A percentile compares a stretch with the other conserved stretches of the same genome.
phyloP scores from a whole-genome alignment of 2,113 vertebrate species.

The Gorsachius goisagi region DNA sequence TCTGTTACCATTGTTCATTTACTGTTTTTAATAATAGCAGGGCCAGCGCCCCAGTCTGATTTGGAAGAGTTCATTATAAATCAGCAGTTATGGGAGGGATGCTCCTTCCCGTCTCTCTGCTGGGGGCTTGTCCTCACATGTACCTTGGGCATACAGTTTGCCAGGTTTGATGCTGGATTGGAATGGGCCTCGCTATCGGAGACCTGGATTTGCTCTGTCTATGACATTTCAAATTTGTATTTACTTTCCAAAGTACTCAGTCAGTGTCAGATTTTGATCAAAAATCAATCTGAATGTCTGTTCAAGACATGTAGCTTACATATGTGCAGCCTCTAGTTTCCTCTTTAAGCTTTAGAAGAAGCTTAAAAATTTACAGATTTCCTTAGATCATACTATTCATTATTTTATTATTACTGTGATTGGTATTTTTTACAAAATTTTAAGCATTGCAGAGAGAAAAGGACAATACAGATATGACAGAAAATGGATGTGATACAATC shows the following conservation, averaged over 20 bases:
- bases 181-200: accelerated
- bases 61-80: not conserved
- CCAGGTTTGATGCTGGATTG: not conserved
- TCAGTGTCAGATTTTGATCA: not conserved
- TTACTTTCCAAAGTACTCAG: not conserved
- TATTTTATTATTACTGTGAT: not conserved
- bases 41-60: not conserved
- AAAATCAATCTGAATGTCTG: not conserved
- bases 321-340: not conserved
- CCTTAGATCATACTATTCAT: not conserved
- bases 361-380: not conserved
- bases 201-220: not conserved
- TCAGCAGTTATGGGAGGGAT: not conserved
- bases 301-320: not conserved
- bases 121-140: not conserved
- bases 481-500: not conserved
- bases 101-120: not conserved
- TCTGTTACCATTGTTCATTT: not conserved
- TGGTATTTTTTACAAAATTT: not conserved
- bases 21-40: not conserved
- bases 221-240: not conserved
- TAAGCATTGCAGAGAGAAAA: not conserved
- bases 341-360: not conserved
- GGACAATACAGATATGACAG: not conserved
- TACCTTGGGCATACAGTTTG: not conserved